Evolutionary conservation across 37 sponge, comb jelly and placozoan species (phyloP).

Genomic region (Crambe crambe): DNA sequence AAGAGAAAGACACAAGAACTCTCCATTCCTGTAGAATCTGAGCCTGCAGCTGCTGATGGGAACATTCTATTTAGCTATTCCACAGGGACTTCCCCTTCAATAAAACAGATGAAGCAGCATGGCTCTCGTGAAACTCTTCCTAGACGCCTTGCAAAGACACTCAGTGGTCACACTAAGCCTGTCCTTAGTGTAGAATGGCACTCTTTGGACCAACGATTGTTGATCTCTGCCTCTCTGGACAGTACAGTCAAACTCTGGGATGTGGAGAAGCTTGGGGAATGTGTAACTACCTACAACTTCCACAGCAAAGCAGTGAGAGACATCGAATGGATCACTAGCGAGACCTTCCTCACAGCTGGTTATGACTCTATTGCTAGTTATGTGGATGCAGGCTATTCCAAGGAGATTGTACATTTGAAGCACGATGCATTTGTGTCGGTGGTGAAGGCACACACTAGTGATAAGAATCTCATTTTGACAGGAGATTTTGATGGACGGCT

Average conservation of each 20-base stretch:
- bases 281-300: conserved; percentile 18
- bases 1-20: not conserved
- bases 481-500: conserved; percentile 54
- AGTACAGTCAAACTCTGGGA: conserved; percentile 56
- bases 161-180: conserved; percentile 42
- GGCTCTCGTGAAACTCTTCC: not conserved
- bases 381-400: conserved; percentile 34
- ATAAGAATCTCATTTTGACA: conserved; percentile 48
- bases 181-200: conserved; percentile 55
- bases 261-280: not conserved
- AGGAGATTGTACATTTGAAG: conserved; percentile 12
- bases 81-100: not conserved
- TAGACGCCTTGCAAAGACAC: not conserved
- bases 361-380: conserved; percentile 44
- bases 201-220: conserved; percentile 17
- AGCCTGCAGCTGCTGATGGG: not conserved
- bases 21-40: not conserved
- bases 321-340: conserved; percentile 46
- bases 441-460: conserved; percentile 35
- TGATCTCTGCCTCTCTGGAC: conserved; percentile 63
- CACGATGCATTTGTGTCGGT: conserved; percentile 63
- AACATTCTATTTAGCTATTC: not conserved
- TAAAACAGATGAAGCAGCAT: not conserved
- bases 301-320: conserved; percentile 44
- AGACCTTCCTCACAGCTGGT: conserved; percentile 60